Percentiles rank a stretch among this genome's conserved stretches.
phyloP scores from a whole-genome alignment of 2,888 invertebrate genomes.

The Drosophila fulvimacula region DNA sequence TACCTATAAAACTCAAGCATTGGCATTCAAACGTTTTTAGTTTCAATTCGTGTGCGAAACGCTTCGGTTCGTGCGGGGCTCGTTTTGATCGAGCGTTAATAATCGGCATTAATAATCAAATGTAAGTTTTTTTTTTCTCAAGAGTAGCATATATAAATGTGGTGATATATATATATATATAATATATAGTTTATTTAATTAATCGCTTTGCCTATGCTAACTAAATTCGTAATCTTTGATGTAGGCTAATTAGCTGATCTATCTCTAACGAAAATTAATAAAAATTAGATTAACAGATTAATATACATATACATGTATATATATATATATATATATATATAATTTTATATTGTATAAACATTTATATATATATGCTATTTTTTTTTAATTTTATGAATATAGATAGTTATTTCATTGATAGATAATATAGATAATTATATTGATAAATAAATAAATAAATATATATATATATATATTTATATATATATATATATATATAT shows the following conservation, averaged over 20 bases:
- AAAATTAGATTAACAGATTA: not conserved
- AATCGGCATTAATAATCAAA: conserved; percentile 18
- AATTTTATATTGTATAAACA: too few relatives aligned
- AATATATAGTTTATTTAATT: not conserved
- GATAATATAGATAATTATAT: not conserved
- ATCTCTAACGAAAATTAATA: not conserved
- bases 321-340: not conserved
- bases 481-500: not conserved
- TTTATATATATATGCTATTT: not conserved
- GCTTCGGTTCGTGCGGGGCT: conserved; percentile 44
- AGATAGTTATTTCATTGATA: too few relatives aligned
- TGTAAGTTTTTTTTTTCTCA: conserved; percentile 40
- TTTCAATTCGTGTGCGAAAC: conserved; percentile 51
- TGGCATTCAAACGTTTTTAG: conserved; percentile 59
- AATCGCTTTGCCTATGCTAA: not conserved
- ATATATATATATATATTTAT: not conserved
- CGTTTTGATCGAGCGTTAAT: conserved; percentile 21
- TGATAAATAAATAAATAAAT: not conserved
- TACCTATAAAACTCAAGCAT: conserved; percentile 57
- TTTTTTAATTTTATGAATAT: too few relatives aligned
- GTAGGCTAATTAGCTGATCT: not conserved
- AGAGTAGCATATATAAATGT: not conserved
- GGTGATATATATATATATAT: not conserved
- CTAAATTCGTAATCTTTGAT: not conserved
- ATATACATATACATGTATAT: not conserved